phyloP scores from a whole-genome alignment of 2,888 invertebrate species.

The Iphiclides podalirius region DNA sequence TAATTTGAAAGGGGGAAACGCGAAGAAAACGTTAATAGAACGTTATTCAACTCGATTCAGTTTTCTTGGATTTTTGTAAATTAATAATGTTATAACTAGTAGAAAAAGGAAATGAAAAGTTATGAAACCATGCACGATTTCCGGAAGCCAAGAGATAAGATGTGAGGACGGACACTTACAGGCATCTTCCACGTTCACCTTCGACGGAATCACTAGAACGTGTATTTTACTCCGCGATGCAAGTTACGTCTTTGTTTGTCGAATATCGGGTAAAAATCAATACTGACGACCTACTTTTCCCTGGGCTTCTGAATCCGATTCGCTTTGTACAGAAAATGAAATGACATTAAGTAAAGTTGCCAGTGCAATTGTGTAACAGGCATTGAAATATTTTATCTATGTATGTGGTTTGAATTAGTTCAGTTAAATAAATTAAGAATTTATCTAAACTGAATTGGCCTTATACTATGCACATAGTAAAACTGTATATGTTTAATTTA shows the following conservation, averaged over 20 bases:
- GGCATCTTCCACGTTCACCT: constrained; percentile 57
- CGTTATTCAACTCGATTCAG: constrained; percentile 27
- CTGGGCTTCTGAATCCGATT: constrained; percentile 35
- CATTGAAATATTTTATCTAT: too few relatives aligned
- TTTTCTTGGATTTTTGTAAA: constrained; percentile 6
- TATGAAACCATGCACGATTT: constrained; percentile 41
- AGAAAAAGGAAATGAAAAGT: constrained; percentile 36
- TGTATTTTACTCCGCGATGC: constrained; percentile 41
- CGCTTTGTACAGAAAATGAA: constrained; percentile 32
- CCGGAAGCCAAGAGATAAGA: constrained; percentile 55
- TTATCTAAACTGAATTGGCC: too few relatives aligned
- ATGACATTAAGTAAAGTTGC: constrained; percentile 29
- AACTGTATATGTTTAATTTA: too few relatives aligned
- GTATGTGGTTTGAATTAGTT: too few relatives aligned
- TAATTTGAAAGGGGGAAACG: constrained; percentile 5
- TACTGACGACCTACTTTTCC: constrained; percentile 67
- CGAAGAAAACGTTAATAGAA: constrained; percentile 25
- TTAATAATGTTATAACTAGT: constrained; percentile 25
- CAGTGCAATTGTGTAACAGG: constrained; percentile 2
- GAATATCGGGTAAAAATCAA: constrained; percentile 66
- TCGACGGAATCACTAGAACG: constrained; percentile 42
- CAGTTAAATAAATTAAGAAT: too few relatives aligned
- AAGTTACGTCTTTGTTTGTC: constrained; percentile 52
- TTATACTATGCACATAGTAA: too few relatives aligned
- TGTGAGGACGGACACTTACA: constrained; percentile 50